phyloP scores from a whole-genome alignment of 1,140 invertebrate genomes.

The Drosophila kikkawai region DNA sequence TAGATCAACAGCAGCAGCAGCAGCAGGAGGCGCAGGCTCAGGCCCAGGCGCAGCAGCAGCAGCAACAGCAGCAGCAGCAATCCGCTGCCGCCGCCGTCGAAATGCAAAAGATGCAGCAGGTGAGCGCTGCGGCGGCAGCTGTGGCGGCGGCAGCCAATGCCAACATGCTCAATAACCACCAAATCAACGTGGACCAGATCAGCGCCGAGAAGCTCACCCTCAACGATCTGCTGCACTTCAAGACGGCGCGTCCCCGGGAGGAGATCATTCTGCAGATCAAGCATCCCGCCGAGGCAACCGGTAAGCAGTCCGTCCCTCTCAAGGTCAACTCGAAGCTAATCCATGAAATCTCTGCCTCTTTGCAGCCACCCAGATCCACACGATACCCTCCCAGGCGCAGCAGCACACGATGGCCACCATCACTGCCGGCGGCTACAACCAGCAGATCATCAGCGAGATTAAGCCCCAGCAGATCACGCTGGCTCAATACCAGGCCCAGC shows the following conservation, averaged over 20 bases:
- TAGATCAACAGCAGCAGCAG: conserved; percentile 68
- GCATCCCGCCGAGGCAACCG: conserved; percentile 72
- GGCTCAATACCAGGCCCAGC: conserved; percentile 81
- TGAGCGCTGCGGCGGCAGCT: conserved; percentile 50
- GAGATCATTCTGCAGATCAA: conserved; percentile 83
- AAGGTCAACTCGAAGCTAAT: background rate
- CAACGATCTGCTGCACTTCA: conserved; percentile 80
- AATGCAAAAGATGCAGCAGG: conserved; percentile 69
- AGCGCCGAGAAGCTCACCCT: conserved; percentile 79
- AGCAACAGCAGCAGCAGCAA: conserved; percentile 36
- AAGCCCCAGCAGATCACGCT: conserved; percentile 83
- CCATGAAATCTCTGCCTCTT: background rate
- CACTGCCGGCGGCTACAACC: conserved; percentile 79
- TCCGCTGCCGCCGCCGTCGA: conserved; percentile 66
- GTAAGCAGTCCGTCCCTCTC: conserved; percentile 20
- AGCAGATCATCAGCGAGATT: conserved; percentile 83
- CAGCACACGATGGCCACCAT: conserved; percentile 82
- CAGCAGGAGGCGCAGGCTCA: conserved; percentile 59
- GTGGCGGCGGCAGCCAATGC: conserved; percentile 69
- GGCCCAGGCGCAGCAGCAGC: conserved; percentile 48
- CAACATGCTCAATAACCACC: conserved; percentile 64
- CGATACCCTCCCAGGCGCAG: conserved; percentile 77
- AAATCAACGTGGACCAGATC: conserved; percentile 77
- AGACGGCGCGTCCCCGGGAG: conserved; percentile 73
- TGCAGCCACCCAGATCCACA: conserved; percentile 73